A percentile compares a stretch with the other conserved stretches of the same genome.
Conservation (phyloP, 2,113 vertebrate species). For the Corythornis vintsioides region DNA sequence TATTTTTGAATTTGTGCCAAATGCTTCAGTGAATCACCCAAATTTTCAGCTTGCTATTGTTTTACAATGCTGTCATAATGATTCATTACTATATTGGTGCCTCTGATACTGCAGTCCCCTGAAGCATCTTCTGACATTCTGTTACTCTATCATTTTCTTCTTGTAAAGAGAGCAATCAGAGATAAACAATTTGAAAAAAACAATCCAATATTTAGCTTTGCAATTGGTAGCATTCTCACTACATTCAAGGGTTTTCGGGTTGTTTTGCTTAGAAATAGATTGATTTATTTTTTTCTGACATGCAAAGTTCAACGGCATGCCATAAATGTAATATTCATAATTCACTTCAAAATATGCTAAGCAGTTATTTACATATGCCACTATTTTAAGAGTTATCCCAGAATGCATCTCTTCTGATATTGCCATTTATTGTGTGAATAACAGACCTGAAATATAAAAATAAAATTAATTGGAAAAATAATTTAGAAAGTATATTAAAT, state of each 20-base stretch:
- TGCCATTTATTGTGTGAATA: background rate
- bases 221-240: background rate
- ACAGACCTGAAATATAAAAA: background rate
- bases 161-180: background rate
- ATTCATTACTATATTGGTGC: background rate
- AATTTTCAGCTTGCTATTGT: background rate
- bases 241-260: background rate
- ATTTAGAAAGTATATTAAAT: background rate
- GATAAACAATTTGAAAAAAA: background rate
- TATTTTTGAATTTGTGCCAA: background rate
- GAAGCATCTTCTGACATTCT: background rate
- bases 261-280: background rate
- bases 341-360: background rate
- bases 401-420: background rate
- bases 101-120: background rate
- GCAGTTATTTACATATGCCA: background rate
- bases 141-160: background rate
- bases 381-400: background rate
- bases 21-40: background rate
- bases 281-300: background rate
- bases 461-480: background rate
- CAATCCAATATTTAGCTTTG: background rate
- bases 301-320: background rate
- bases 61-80: background rate
- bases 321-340: background rate